Evolutionary conservation across 2,797 vertebrate species (phyloP), one percentile per base, ranked within the genome.

Genomic region (Percopsis omiscomaycus): DNA sequence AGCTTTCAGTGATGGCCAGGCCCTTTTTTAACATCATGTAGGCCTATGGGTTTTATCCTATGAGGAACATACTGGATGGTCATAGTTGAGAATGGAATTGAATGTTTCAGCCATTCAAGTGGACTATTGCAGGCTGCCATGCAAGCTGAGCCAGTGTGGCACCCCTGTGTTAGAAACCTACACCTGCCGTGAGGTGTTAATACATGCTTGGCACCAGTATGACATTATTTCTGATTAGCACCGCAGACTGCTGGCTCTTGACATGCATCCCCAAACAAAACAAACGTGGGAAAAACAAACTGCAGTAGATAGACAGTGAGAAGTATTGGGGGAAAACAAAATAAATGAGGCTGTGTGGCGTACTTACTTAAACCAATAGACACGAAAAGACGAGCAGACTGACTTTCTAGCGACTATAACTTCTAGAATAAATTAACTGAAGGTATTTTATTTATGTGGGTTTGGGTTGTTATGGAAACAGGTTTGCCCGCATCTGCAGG

Each of bases 401-500:
- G 28, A 22, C 27, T 68, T 63, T 68, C 37, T 61, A 66, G 62
- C 71, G 64, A 15, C 55, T 48, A 73, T 42, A 83, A 76, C 65
- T 71, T 80, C n/a, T 78, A 58, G 73, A 82, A 77, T 75, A 80
- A 75, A 79, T 71, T 65, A 53, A 37, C 52, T 59, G 28, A 80
- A 79, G 59, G 73, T 78, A 59, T 81, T 81, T 63, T 32, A 48
- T 44, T 48, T n/a, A 47, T 61, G 1, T 49, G 45, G 75, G 66
- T 66, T 67, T 61, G 73, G 61, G 84, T 87, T 89, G 85, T 82
- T 79, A 88, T 88, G 83, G 85, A 84, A 86, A 88, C 88, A 81
- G 75, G 67, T 60, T 60, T 69, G 71, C 69, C 76, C 68, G 66
- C 61, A 22, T 66, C 59, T 84, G 72, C 62, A 73, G 59, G 48